A percentile compares a stretch with the other conserved stretches of the same genome.
These are phyloP conservation scores for Apodemia duryi DNA, from an alignment of 2,888 invertebrate species.

Conservation along the genomic window DNA sequence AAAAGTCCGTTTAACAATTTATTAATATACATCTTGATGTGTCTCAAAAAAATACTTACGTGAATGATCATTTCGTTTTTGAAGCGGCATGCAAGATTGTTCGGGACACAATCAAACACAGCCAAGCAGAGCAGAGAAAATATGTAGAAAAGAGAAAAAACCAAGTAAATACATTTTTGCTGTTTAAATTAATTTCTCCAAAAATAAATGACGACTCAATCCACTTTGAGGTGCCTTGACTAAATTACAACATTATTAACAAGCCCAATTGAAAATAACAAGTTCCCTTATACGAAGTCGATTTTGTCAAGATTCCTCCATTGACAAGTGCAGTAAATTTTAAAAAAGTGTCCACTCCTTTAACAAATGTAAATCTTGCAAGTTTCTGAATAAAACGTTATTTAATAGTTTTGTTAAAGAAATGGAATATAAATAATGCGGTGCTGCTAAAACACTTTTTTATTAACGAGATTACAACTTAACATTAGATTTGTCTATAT, in stretches of 20 bases:
- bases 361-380: slow-evolving; percentile 39
- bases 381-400: neutral
- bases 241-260: slow-evolving; percentile 32
- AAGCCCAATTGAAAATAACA: slow-evolving; percentile 5
- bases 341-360: slow-evolving; percentile 59
- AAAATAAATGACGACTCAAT: slow-evolving; percentile 73
- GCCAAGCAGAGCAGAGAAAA: slow-evolving; percentile 91
- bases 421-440: slow-evolving; percentile 61
- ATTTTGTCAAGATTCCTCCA: slow-evolving; percentile 61
- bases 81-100: slow-evolving; percentile 88
- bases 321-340: slow-evolving; percentile 74
- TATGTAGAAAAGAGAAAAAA: slow-evolving; percentile 87
- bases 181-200: slow-evolving; percentile 73
- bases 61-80: slow-evolving; percentile 84
- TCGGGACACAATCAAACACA: slow-evolving; percentile 90
- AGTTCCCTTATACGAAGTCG: slow-evolving; percentile 4
- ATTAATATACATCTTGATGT: slow-evolving; percentile 58
- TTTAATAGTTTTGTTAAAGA: slow-evolving; percentile 47
- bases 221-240: slow-evolving; percentile 72
- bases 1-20: slow-evolving; percentile 34
- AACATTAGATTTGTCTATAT: slow-evolving; percentile 13
- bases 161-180: slow-evolving; percentile 84
- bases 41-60: slow-evolving; percentile 85
- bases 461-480: slow-evolving; percentile 22
- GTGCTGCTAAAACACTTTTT: slow-evolving; percentile 70